These are phyloP conservation scores for Zaprionus inermis DNA, from an alignment of 1,140 invertebrate genomes.

Conservation along the genomic window DNA sequence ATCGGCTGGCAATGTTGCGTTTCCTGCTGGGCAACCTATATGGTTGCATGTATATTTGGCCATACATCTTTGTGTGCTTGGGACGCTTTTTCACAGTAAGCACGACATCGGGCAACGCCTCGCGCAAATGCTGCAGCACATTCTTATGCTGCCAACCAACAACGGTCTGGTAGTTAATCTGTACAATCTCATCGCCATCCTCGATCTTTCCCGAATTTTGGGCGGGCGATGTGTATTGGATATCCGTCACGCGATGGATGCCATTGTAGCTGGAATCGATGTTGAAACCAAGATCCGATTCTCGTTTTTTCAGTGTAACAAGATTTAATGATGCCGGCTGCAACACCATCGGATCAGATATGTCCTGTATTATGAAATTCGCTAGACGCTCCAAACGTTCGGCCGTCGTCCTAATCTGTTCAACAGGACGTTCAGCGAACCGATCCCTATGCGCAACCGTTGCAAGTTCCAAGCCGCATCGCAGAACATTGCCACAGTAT, in stretches of 20 bases:
- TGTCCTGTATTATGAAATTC: constrained; percentile 94
- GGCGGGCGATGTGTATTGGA: constrained; percentile 93
- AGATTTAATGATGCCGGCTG: constrained; percentile 94
- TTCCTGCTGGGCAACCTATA: constrained; percentile 91
- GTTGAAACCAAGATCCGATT: constrained; percentile 91
- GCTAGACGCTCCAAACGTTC: constrained; percentile 90
- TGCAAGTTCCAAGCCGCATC: constrained; percentile 92
- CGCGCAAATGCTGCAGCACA: constrained; percentile 90
- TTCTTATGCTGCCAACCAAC: constrained; percentile 94
- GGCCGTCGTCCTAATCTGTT: constrained; percentile 88
- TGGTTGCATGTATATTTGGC: constrained; percentile 92
- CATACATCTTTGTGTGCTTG: constrained; percentile 92
- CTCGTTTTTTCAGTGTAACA: constrained; percentile 93
- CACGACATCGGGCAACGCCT: constrained; percentile 91
- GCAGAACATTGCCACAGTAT: constrained; percentile 87
- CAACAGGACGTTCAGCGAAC: constrained; percentile 92
- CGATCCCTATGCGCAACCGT: constrained; percentile 94
- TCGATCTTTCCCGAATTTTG: constrained; percentile 95
- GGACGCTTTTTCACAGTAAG: constrained; percentile 94
- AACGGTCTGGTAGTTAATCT: constrained; percentile 96
- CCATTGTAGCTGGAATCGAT: constrained; percentile 94
- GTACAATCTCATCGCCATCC: constrained; percentile 96
- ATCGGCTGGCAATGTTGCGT: constrained; percentile 86
- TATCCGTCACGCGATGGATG: constrained; percentile 91
- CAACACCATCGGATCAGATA: constrained; percentile 93